Evolutionary conservation across 2,113 vertebrate species (phyloP), one percentile per base, ranked within the genome.

Genomic region (Entelurus aequoreus): DNA sequence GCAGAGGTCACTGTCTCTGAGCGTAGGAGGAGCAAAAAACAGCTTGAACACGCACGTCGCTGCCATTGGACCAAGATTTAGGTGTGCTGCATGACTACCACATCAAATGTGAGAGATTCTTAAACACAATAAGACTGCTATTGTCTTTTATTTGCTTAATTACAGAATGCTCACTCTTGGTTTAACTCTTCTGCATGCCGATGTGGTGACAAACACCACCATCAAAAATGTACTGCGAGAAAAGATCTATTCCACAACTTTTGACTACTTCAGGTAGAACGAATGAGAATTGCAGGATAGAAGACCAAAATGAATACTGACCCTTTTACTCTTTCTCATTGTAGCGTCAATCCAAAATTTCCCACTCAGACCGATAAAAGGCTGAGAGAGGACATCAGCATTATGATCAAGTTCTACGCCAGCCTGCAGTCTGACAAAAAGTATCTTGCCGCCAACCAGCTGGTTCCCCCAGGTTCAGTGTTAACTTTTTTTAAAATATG

Each of bases 391-490:
- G 96, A 99, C 84, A 96, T 99, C 84, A 97, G 92, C 63, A 94
- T 98, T 54, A 89, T 97, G 90, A 96, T 96, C 68, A 96, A 93
- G 79, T 99, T 98, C 78, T 99, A 97, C 82, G 94, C 95, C 2
- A 93, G 94, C 0, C 91, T 99, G 88, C 95, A 95, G 78, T 98
- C 96, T 0, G 96, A 99, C 73, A 99, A 99, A 88, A 99, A 98
- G 76, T 98, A 99, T 74, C 88, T 99, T 55, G 91, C 92, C 1
- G 95, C 95, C 79, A 93, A 82, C 81, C 96, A 97, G 16, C 92
- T 99, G 0, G 94, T 96, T 15, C 96, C 96, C 0, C 92, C 90
- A 72, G 95, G 96, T 95, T 82, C 88, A 81, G 12, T 12, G 54
- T 15, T 21, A 19, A 15, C 49, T 4, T 21, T 51, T 48, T 35